A percentile compares a stretch with the other conserved stretches of the same genome.
Evolutionary conservation across 2,113 vertebrate genomes (phyloP).

Genomic region (Baryphthengus martii): DNA sequence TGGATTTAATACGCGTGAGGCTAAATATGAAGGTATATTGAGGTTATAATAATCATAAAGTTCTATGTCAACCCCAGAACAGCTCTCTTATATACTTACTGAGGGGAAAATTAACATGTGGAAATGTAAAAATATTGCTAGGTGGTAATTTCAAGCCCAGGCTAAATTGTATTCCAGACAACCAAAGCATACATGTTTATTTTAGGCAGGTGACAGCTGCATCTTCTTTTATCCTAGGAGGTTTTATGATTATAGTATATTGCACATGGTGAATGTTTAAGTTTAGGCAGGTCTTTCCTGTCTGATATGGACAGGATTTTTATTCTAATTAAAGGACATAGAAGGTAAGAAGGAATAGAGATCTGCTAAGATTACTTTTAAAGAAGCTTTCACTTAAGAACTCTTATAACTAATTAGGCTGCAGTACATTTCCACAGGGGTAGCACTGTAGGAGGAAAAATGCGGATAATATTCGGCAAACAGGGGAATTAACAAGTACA

Average conservation of each 20-base stretch:
- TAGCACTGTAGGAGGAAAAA: background rate
- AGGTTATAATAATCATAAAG: background rate
- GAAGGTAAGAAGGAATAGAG: slow-evolving; percentile 13
- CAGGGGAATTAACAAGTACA: background rate
- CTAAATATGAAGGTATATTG: background rate
- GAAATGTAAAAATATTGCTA: background rate
- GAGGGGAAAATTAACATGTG: background rate
- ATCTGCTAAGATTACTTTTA: slow-evolving; percentile 42
- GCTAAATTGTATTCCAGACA: background rate
- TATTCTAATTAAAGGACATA: slow-evolving; percentile 45
- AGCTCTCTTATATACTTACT: background rate
- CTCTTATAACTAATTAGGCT: slow-evolving; percentile 26
- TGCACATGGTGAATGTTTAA: background rate
- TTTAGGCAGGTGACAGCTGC: background rate
- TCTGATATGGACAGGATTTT: background rate
- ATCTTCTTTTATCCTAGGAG: background rate
- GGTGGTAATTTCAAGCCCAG: background rate
- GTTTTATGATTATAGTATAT: background rate
- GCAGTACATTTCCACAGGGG: background rate
- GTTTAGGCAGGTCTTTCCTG: background rate
- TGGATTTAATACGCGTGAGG: background rate
- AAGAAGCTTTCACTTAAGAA: slow-evolving; percentile 49
- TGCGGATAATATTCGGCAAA: background rate
- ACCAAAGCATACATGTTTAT: background rate
- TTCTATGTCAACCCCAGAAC: background rate